Evolutionary conservation across 2,888 invertebrate genomes (phyloP).

Genomic region (Spodoptera littoralis): DNA sequence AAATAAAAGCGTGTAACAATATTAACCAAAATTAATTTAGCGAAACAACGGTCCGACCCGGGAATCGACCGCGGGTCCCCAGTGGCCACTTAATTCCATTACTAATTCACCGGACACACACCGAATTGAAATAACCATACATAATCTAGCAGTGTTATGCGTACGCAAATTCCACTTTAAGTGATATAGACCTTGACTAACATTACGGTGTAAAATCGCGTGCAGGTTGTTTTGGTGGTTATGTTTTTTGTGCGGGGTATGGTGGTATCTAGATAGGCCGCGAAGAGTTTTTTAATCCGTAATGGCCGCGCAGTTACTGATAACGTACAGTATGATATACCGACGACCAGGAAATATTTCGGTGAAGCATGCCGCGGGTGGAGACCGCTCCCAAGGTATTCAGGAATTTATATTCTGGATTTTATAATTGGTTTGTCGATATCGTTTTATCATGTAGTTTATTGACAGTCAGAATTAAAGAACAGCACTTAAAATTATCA

Average conservation of each 20-base stretch:
- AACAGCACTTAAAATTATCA: too few species aligned
- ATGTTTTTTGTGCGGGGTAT: slow-evolving; percentile 16
- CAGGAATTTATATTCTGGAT: too few species aligned
- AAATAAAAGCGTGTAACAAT: slow-evolving; percentile 43
- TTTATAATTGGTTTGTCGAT: too few species aligned
- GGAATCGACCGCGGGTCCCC: slow-evolving; percentile 71
- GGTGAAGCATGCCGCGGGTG: slow-evolving; percentile 53
- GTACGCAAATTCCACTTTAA: slow-evolving; percentile 18
- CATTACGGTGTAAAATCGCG: slow-evolving; percentile 20
- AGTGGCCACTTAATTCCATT: slow-evolving; percentile 80
- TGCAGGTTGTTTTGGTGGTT: slow-evolving; percentile 30
- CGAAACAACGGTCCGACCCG: slow-evolving; percentile 63
- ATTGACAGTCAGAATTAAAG: too few species aligned
- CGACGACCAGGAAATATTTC: slow-evolving; percentile 65
- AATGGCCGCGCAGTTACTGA: slow-evolving; percentile 75
- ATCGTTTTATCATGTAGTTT: too few species aligned
- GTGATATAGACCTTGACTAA: background rate
- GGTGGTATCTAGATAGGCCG: slow-evolving; percentile 76
- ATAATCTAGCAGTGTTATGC: slow-evolving; percentile 35
- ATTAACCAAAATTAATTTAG: slow-evolving; percentile 63
- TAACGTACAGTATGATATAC: slow-evolving; percentile 80
- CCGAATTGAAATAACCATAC: slow-evolving; percentile 75
- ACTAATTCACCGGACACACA: slow-evolving; percentile 80
- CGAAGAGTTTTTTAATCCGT: slow-evolving; percentile 85
- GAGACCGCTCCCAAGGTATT: slow-evolving; percentile 48